Conservation (phyloP, 2,113 vertebrate genomes). For the Sisor rabdophorus region DNA sequence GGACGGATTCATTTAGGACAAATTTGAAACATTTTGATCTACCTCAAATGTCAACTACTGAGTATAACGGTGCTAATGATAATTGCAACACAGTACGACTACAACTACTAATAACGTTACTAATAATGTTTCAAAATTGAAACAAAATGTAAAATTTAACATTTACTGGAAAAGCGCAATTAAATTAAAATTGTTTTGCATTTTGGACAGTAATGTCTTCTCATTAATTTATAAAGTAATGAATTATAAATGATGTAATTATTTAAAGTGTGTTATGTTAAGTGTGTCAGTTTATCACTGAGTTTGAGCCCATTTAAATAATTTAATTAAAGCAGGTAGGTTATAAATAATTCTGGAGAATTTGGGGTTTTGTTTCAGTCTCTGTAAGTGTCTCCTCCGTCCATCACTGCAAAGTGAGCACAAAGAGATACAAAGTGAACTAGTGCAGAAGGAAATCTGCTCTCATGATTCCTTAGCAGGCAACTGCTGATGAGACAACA, state of each 20-base stretch:
- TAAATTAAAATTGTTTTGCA: conserved; percentile 63
- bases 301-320: conserved; percentile 29
- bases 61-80: no score
- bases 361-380: conserved; percentile 68
- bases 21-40: no score
- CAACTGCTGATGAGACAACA: not conserved
- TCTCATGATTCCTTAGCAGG: conserved; percentile 21
- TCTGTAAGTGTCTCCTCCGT: conserved; percentile 65
- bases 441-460: conserved; percentile 1
- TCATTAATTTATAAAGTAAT: no score
- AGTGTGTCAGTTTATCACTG: no score
- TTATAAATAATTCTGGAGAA: conserved; percentile 49
- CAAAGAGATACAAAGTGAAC: conserved; percentile 54
- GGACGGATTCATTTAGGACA: no score
- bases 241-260: no score
- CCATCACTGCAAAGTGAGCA: conserved; percentile 66
- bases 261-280: no score
- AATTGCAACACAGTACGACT: not conserved
- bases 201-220: conserved; percentile 62
- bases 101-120: not conserved
- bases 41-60: no score
- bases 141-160: conserved; percentile 59
- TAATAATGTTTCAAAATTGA: not conserved
- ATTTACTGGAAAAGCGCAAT: conserved; percentile 52
- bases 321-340: conserved; percentile 37